Conservation (phyloP, 2,888 invertebrate genomes). For the Macrostomum cliftonense region DNA sequence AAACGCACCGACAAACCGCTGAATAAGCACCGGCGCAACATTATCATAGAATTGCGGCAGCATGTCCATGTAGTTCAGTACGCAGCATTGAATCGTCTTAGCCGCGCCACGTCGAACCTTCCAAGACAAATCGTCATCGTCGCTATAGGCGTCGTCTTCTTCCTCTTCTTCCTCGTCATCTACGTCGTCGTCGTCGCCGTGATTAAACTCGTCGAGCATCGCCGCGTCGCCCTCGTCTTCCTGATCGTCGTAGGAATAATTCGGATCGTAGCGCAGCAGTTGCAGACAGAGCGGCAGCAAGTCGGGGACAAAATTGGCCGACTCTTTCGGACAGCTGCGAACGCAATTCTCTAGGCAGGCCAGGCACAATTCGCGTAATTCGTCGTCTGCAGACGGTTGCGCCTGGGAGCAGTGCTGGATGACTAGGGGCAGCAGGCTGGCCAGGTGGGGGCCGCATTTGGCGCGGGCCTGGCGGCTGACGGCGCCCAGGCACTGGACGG, state of each 20-base stretch:
- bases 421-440: too few relatives aligned
- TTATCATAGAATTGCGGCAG: slow-evolving; percentile 66
- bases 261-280: slow-evolving; percentile 56
- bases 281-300: slow-evolving; percentile 1
- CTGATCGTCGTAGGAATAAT: slow-evolving; percentile 76
- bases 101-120: slow-evolving; percentile 80
- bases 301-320: slow-evolving; percentile 30
- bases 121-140: slow-evolving; percentile 99
- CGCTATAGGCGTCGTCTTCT: slow-evolving; percentile 77
- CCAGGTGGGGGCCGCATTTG: too few relatives aligned
- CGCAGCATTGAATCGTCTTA: slow-evolving; percentile 85
- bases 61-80: slow-evolving; percentile 73
- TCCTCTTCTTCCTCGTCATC: slow-evolving; percentile 47
- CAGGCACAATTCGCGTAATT: slow-evolving; percentile 78
- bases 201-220: slow-evolving; percentile 42
- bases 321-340: slow-evolving; percentile 84
- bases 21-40: slow-evolving; percentile 73
- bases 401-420: neutral
- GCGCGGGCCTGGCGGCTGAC: too few relatives aligned
- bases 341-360: slow-evolving; percentile 86
- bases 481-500: too few relatives aligned
- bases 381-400: slow-evolving; percentile 47
- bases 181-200: slow-evolving; percentile 43
- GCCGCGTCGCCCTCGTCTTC: slow-evolving; percentile 29
- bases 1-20: slow-evolving; percentile 62